A percentile compares a stretch with the other conserved stretches of the same genome.
Evolutionary conservation across 2,113 vertebrate species (phyloP).

Genomic region (Catharus minimus): DNA sequence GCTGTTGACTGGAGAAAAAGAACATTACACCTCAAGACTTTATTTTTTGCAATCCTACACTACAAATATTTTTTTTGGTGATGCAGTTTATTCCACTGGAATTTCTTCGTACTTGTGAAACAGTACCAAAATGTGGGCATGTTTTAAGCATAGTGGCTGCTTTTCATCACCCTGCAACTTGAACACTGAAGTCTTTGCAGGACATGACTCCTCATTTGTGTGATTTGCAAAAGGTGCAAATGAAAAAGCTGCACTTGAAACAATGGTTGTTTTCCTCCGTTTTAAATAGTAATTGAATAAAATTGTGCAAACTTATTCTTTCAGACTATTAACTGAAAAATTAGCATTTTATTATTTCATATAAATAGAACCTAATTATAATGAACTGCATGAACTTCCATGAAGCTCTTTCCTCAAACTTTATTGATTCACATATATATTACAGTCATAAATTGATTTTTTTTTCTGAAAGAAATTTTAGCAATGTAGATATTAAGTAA

Average conservation of each 20-base stretch:
- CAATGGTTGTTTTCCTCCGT: background rate
- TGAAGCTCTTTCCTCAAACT: background rate
- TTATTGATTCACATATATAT: background rate
- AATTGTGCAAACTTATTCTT: background rate
- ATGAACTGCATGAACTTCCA: background rate
- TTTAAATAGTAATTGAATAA: background rate
- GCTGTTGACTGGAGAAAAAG: background rate
- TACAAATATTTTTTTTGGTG: background rate
- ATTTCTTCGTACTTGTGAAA: rapidly evolving
- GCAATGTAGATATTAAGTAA: background rate
- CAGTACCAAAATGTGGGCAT: background rate
- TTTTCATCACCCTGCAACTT: background rate
- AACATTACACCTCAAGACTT: background rate
- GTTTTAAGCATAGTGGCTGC: background rate
- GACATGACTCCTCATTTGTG: rapidly evolving
- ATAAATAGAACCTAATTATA: background rate
- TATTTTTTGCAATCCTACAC: background rate
- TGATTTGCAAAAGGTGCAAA: background rate
- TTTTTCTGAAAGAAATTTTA: background rate
- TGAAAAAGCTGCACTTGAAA: background rate
- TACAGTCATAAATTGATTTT: background rate
- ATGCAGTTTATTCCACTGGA: background rate
- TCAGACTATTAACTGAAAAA: background rate
- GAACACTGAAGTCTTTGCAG: background rate
- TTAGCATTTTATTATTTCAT: background rate